Evolutionary conservation across 2,888 invertebrate species (phyloP), one percentile per base, ranked within the genome.

Genomic region (Zygogramma bicolorata): DNA sequence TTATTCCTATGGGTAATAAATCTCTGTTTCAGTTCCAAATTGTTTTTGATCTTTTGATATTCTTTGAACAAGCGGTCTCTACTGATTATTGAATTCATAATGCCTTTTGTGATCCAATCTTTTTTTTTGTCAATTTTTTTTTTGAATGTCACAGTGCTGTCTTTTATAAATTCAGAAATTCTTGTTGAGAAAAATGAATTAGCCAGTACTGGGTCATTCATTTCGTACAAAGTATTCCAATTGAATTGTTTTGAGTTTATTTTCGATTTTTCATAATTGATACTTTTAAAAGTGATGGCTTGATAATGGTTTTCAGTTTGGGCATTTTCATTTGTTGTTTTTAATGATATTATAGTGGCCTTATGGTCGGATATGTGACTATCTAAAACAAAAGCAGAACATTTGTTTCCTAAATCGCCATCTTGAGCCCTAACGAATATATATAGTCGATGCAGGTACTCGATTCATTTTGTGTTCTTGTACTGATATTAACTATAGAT

Each of bases 401-500:
- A 57, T 57, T 57, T 57, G 25, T 10, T 57, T 57, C 25, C 53
- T 18, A 53, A 53, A 18, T 53, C 20, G 53, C 53, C n/a, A n/a
- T n/a, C n/a, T n/a, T n/a, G n/a, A 57, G 57, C 27, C 27, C 57
- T 57, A 57, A 57, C 25, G 13, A 57, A 57, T 57, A 57, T n/a
- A n/a, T 57, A 57, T 57, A 27, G 57, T 57, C 57, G 57, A 57
- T 57, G 57, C 57, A 57, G 5, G 22, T 57, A 57, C 27, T 57
- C 22, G 57, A 57, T 57, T 57, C 25, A 57, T 25, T n/a, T 25
- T 57, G 57, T 22, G 49, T 49, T 13, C 57, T 57, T 57, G 57
- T 57, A 57, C 57, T 57, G 57, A 57, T 25, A 57, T 57, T 57
- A 29, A 57, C 25, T 57, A 15, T 57, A 2, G 27, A 57, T 20